Base-by-base conservation (phyloP, 1,140 invertebrate species). In the Ceratina japonica region DNA sequence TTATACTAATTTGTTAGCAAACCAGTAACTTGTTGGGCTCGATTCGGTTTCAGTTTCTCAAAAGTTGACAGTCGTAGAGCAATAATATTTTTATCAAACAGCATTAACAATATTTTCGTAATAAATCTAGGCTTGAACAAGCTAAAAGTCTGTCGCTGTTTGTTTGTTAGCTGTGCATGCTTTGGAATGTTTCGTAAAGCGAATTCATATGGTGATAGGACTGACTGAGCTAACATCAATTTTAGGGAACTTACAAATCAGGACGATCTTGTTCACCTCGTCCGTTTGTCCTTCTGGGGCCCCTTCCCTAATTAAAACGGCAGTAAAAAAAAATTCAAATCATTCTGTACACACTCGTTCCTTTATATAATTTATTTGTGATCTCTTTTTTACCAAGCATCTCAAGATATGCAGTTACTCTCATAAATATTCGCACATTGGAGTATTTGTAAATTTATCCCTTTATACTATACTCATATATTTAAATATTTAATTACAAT, bases 181-280 rank as follows among this genome's bases (percentile, higher is more conserved):
- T 63, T 79, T 59, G 72, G 76, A 79, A 80, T 69, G 73, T 76
- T 85, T 66, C 18, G 68, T 86, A 86, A 72, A 79, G 80, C 59
- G 74, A n/a, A 56, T 62, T 74, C 54, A 85, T 80, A 54, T 79
- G 78, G 73, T 71, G 72, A 58, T 75, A 81, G 86, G 61, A 86
- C 79, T 88, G 87, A 88, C 78, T 65, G 71, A 85, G 64, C 80
- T 88, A 86, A 89, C 87, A 81, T 89, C 77, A 85, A 87, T 90
- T 90, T 87, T 90, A 90, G 89, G 88, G 87, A 80, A 87, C 80
- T 87, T 90, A 86, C 85, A 85, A 86, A 83, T 86, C 84, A 75
- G 81, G 86, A 87, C 85, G 87, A 86, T 86, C 87, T 84, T 87
- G 75, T 77, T 89, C 89, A 83, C 87, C 86, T 88, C 85, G 84